These are phyloP conservation scores for Drymodes brunneopygia DNA, from an alignment of 2,113 vertebrate species.

Conservation along the genomic window DNA sequence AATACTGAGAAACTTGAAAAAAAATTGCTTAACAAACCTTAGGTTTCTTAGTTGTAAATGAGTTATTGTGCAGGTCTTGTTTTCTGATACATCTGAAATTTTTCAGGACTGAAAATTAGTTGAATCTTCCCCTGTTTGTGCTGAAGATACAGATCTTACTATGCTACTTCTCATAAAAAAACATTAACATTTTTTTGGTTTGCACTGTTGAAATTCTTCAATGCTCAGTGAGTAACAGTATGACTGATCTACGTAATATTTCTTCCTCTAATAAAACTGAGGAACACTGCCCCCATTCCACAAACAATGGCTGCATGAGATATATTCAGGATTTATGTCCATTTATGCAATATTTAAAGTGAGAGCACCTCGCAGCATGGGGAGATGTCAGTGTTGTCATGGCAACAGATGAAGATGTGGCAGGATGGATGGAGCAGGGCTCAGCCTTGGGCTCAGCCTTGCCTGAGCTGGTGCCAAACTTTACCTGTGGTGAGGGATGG, in stretches of 20 bases:
- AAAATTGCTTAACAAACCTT: background rate
- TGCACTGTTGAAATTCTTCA: constrained; percentile 49
- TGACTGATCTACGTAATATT: background rate
- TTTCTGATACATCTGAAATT: background rate
- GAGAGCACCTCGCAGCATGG: background rate
- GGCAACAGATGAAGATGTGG: constrained; percentile 39
- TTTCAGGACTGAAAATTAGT: background rate
- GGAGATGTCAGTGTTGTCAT: constrained; percentile 53
- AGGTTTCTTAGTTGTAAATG: background rate
- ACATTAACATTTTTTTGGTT: background rate
- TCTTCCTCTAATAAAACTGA: background rate
- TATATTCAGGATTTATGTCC: constrained; percentile 57
- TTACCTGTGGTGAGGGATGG: background rate
- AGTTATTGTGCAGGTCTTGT: background rate
- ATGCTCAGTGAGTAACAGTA: background rate
- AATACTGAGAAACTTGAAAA: background rate
- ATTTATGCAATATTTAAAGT: constrained; percentile 58
- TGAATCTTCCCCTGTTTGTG: background rate
- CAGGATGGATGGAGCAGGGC: background rate
- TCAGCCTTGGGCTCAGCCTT: background rate
- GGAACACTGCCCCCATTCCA: background rate
- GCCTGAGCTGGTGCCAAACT: background rate
- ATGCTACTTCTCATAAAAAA: background rate
- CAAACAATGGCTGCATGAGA: background rate
- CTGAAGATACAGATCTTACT: background rate